Evolutionary conservation across 2,888 invertebrate genomes (phyloP), one percentile per base, ranked within the genome.

Genomic region (Amphiduros pacificus): DNA sequence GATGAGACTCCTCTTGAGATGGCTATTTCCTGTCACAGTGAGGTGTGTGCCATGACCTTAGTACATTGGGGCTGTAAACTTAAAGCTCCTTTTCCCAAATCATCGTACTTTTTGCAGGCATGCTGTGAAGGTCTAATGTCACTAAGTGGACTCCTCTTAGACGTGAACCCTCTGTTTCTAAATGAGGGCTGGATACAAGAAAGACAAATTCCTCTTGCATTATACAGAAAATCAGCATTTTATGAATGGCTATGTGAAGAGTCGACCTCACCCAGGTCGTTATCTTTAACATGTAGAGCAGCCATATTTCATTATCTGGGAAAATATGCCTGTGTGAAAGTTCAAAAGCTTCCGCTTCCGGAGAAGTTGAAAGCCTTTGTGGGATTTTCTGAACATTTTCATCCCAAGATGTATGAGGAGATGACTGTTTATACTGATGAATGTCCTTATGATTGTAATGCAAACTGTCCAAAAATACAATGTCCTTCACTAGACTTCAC

Each of bases 1-100:
- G 73, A 72, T 27, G 77, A 79, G 56, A 76, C 77, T 1, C 77
- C 78, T 0, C 64, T 79, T 20, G 73, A 76, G 22, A 77, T 77
- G 60, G 77, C 78, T 20, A 74, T 78, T 0, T 71, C 71, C 11
- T 53, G 75, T 5, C 78, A 77, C 62, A 71, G 75, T 57, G 73
- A 76, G 55, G 69, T 73, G 55, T 76, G 74, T 66, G 78, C 79
- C 26, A 66, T 78, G 64, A 75, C 76, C 2, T 63, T 79, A 11
- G 70, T 78, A 32, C 73, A 73, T 50, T 73, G 72, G 65, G 79
- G 79, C 2, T 77, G 76, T 63, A 65, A 65, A 14, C 41, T 75
- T 6, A 61, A 63, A 48, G 32, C 14, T 17, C 9, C 17, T 26
- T 26, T 20, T 9, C 50, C 20, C 32, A 50, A 50, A 26, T 49